Evolutionary conservation across 2,113 vertebrate genomes (phyloP).

Genomic region (Saimiri boliviensis): DNA sequence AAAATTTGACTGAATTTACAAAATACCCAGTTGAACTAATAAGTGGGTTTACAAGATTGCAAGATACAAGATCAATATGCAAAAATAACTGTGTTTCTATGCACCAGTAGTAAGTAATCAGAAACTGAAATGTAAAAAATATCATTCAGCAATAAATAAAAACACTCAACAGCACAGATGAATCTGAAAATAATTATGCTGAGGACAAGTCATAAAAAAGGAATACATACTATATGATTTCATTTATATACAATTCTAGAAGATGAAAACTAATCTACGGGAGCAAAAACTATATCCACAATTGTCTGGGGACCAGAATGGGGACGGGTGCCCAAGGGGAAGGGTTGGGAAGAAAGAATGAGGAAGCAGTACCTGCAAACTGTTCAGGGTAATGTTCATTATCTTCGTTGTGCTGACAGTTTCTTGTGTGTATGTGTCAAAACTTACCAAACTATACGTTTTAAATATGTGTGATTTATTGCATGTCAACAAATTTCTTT

Average conservation of each 20-base stretch:
- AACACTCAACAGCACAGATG: background rate
- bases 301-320: background rate
- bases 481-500: background rate
- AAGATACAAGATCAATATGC: background rate
- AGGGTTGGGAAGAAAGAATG: background rate
- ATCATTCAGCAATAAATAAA: background rate
- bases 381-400: background rate
- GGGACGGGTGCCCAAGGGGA: fast-evolving
- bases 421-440: background rate
- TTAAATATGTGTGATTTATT: background rate
- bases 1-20: background rate
- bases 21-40: background rate
- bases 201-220: conserved; percentile 9
- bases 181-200: conserved; percentile 15
- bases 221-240: background rate
- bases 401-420: background rate
- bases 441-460: background rate
- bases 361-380: background rate
- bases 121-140: background rate
- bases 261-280: background rate
- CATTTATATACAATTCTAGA: background rate
- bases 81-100: background rate
- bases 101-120: background rate
- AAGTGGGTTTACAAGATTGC: background rate
- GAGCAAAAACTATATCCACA: background rate